A percentile compares a stretch with the other conserved stretches of the same genome.
phyloP scores from a whole-genome alignment of 1,140 invertebrate species.

The roundworm (Caenorhabditis elegans) region WBcel235 BX284606.5:16146001-16146500 shows the following conservation, averaged over 20 bases:
- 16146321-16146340: neutral
- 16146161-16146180: too few relatives aligned
- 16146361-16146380: constrained; percentile 3
- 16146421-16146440: neutral
- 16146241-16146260: too few relatives aligned
- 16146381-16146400: neutral
- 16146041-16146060: neutral
- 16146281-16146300: neutral
- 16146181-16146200: neutral
- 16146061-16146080: too few relatives aligned
- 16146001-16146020: too few relatives aligned
- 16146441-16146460: neutral
- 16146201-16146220: neutral
- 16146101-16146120: too few relatives aligned
- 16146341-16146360: neutral
- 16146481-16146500: neutral
- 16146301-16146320: neutral
- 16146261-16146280: neutral
- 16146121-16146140: too few relatives aligned
- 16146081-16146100: too few relatives aligned
- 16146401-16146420: neutral
- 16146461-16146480: neutral
- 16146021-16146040: too few relatives aligned
- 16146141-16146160: too few relatives aligned
- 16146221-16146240: neutral